Conservation (phyloP, 2,113 vertebrate genomes). For the Hippocampus guttulatus region DNA sequence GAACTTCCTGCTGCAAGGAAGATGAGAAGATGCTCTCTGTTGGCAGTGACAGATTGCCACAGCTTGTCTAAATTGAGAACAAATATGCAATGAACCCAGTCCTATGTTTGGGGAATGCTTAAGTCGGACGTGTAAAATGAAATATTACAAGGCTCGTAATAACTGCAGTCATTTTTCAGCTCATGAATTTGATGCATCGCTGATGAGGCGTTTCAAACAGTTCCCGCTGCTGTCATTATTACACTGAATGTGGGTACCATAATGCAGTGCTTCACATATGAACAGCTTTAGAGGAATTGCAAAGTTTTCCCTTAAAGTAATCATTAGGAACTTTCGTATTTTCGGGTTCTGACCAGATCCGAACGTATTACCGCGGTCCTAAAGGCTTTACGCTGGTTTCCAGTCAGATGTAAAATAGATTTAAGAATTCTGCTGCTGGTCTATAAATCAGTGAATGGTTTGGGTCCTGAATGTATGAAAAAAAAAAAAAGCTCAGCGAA, state of each 20-base stretch:
- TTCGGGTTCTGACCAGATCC: not conserved
- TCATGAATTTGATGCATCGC: conserved; percentile 12
- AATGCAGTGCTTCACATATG: conserved; percentile 6
- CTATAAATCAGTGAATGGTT: no score
- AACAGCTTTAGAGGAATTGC: conserved; percentile 29
- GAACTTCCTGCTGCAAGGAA: conserved; percentile 28
- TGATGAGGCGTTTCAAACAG: conserved; percentile 13
- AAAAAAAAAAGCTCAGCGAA: no score
- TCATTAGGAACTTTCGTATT: not conserved
- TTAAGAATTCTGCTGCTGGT: no score
- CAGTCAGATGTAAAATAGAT: no score
- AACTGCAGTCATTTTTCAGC: conserved; percentile 10
- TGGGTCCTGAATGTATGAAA: no score
- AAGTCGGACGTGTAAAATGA: conserved; percentile 1
- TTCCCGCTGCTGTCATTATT: conserved; percentile 14
- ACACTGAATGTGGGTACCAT: conserved; percentile 9
- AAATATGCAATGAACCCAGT: conserved; percentile 17
- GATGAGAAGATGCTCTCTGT: conserved; percentile 30
- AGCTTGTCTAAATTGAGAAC: conserved; percentile 31
- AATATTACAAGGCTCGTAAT: conserved; percentile 7
- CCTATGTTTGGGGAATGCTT: conserved; percentile 1
- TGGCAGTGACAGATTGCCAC: conserved; percentile 48
- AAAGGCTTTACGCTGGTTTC: no score
- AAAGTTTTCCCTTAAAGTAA: conserved; percentile 28
- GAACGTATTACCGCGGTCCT: no score